Evolutionary conservation across 2,888 invertebrate species (phyloP).

Genomic region (Nemapogon koenigi): DNA sequence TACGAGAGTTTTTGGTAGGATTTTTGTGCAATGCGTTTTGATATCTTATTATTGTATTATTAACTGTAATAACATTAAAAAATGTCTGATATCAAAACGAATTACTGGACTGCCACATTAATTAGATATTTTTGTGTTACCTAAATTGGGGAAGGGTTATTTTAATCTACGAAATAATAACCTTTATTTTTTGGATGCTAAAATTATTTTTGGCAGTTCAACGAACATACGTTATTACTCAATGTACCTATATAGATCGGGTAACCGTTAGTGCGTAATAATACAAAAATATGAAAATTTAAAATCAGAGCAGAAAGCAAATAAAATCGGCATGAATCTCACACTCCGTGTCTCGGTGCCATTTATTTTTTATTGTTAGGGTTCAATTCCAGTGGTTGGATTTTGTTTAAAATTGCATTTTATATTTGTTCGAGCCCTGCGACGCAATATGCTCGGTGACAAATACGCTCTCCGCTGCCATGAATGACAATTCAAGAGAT

Average conservation of each 20-base stretch:
- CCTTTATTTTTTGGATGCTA: no score
- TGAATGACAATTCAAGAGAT: conserved; percentile 65
- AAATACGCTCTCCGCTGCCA: conserved; percentile 58
- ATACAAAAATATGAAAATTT: background rate
- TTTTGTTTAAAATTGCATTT: conserved; percentile 65
- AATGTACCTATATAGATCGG: background rate
- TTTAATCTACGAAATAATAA: no score
- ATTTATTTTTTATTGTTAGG: conserved; percentile 57
- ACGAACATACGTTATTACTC: background rate
- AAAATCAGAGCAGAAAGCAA: conserved; percentile 1
- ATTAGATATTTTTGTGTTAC: no score
- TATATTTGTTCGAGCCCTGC: conserved; percentile 60
- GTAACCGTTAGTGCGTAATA: background rate
- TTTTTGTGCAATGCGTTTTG: conserved; percentile 17
- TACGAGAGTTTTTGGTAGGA: conserved; percentile 26
- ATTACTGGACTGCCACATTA: no score
- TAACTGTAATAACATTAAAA: background rate
- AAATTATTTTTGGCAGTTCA: no score
- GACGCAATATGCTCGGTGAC: conserved; percentile 53
- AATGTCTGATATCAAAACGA: no score
- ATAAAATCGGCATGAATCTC: conserved; percentile 5
- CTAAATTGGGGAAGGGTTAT: no score
- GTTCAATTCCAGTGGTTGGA: conserved; percentile 40
- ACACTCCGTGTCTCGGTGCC: conserved; percentile 25
- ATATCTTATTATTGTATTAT: background rate